Base-by-base conservation (phyloP, 2,113 vertebrate genomes). In the Seriola quinqueradiata region DNA sequence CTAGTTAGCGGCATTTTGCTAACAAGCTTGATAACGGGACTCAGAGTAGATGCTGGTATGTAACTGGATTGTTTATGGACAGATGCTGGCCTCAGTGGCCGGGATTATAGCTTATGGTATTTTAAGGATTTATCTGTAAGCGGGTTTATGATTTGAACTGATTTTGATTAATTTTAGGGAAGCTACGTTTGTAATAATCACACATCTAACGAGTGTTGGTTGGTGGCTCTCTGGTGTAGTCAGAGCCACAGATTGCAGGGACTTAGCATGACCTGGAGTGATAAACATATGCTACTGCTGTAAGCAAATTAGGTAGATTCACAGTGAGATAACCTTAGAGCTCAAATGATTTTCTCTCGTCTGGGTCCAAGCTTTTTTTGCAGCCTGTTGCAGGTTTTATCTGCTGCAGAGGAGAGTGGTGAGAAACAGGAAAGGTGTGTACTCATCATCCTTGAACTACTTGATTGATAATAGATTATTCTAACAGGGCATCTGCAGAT, bases 1-100 rank as follows among this genome's bases (percentile, higher is more conserved):
- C 91, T 92, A 93, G 91, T 93, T 92, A 93, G 91, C 89, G 82
- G 79, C 75, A 42, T 74, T 81, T 59, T 68, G 92, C 89, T 94
- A 94, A 91, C 90, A 3, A 90, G 93, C 92, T 85, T 89, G 64
- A 90, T 92, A 92, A 90, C 90, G 89, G 90, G 78, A 88, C 66
- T 91, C 84, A 61, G 68, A 59, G 74, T 55, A 23, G 70, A 48
- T 75, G 86, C 70, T 57, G 63, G 42, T 66, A 8, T 77, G 77
- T 67, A 87, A 63, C 25, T 17, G 42, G 73, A 87, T 77, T 75
- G 70, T 76, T 77, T 77, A 57, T 34, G 28, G 23, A n/a, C 75
- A 79, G 54, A 80, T 75, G 82, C 58, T 46, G 25, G 4, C 58
- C 75, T 72, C 60, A 14, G 11, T 66, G n/a, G 55, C 9, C 42